Evolutionary conservation across 2,113 vertebrate genomes (phyloP), one percentile per base, ranked within the genome.

Genomic region (Alligator sinensis): DNA sequence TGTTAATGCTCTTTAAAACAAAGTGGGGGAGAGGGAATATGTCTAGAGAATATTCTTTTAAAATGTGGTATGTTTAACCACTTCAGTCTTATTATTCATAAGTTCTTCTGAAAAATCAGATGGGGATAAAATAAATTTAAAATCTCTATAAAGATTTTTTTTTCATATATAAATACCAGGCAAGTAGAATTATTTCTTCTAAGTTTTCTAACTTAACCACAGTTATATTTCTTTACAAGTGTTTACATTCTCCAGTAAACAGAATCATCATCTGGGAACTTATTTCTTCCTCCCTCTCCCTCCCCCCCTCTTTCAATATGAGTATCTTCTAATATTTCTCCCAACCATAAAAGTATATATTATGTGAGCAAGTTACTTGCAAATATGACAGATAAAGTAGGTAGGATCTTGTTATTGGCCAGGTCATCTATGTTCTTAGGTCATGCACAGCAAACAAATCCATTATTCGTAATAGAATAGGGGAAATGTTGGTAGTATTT

Each of bases 401-500:
- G 91, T 34, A 59, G 74, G 4, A 89, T 94, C 78, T 84, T 93
- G 63, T 79, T 89, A 95, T 58, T 88, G 77, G 74, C 77, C 38
- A 34, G 63, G 94, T 91, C 63, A 77, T 84, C 25, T 87, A 1
- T 85, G 27, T 38, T 27, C 61, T 94, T 91, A 24, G 4, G 83
- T 84, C 70, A 27, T 85, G 83, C 94, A 18, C 18, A 85, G 76
- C 74, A 2, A 12, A 74, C 87, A 94, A 94, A 86, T 81, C 68
- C 85, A 70, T 47, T 47, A 47, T 77, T 82, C 28, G 4, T 63
- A 93, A 77, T 87, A 57, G 74, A 54, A 38, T 76, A 90, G 38
- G 77, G 84, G 38, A 81, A 94, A 78, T 90, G 94, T 81, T 91
- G 82, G 86, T 93, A 75, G 82, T 90, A 70, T 77, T 87, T 2